phyloP scores from a whole-genome alignment of 2,113 vertebrate genomes.

The Mixornis gularis region DNA sequence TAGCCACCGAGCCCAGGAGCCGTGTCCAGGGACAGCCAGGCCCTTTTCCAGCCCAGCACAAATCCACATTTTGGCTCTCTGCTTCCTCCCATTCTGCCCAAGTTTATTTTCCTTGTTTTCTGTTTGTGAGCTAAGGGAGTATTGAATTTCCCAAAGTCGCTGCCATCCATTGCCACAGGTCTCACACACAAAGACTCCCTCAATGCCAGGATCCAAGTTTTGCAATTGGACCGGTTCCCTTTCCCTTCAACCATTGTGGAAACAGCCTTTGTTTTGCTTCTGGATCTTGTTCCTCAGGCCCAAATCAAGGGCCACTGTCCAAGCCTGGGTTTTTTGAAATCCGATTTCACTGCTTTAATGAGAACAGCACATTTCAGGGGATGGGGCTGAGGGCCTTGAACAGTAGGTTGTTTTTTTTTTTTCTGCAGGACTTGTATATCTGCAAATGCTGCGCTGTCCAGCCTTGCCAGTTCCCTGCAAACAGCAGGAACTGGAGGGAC shows the following conservation, averaged over 20 bases:
- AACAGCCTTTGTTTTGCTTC: constrained; percentile 61
- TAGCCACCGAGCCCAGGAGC: neutral
- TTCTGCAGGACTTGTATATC: neutral
- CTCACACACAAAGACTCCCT: constrained; percentile 28
- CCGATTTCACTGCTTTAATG: constrained; percentile 24
- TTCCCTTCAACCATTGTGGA: constrained; percentile 51
- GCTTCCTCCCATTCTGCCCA: constrained; percentile 45
- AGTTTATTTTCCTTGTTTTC: constrained; percentile 66
- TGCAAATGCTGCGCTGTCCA: neutral
- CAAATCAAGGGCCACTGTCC: constrained; percentile 35
- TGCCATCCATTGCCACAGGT: constrained; percentile 57
- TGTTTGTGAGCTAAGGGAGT: constrained; percentile 51
- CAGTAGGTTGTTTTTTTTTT: neutral
- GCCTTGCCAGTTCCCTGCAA: neutral
- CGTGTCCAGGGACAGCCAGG: neutral
- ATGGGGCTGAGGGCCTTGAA: neutral
- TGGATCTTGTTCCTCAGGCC: constrained; percentile 55
- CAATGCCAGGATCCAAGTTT: constrained; percentile 50
- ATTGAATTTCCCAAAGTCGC: constrained; percentile 44
- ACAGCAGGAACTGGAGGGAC: neutral
- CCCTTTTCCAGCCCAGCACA: neutral
- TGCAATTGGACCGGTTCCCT: constrained; percentile 43
- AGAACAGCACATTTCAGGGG: constrained; percentile 30
- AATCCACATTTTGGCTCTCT: neutral
- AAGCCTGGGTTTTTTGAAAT: constrained; percentile 44